Conservation (phyloP, 1,140 invertebrate species). For the Penaeus vannamei region DNA sequence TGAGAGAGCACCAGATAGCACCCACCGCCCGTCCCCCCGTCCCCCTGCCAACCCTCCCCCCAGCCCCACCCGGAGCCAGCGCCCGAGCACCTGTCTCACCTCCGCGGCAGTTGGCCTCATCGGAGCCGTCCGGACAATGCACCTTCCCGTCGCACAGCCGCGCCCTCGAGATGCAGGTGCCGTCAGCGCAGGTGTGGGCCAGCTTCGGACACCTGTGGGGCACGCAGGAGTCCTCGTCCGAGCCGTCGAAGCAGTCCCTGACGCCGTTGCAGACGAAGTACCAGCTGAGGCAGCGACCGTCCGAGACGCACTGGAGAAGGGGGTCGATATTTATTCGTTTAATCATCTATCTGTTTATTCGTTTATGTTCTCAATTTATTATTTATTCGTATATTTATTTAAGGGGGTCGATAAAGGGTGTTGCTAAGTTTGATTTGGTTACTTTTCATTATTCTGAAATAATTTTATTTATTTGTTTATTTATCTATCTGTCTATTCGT, state of each 20-base stretch:
- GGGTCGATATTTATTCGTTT: background rate
- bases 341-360: background rate
- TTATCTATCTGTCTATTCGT: too few species aligned
- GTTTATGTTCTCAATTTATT: background rate
- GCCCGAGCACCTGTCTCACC: background rate
- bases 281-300: conserved; percentile 72
- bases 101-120: conserved; percentile 82
- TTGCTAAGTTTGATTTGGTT: too few species aligned
- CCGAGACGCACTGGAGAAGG: conserved; percentile 70
- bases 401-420: too few species aligned
- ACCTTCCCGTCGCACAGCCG: conserved; percentile 82
- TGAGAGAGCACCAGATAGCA: too few species aligned
- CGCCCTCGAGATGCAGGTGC: conserved; percentile 82
- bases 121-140: conserved; percentile 86
- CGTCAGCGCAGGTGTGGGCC: conserved; percentile 79
- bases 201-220: conserved; percentile 74
- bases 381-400: background rate
- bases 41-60: too few species aligned
- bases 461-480: too few species aligned
- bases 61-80: too few species aligned
- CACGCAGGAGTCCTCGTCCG: conserved; percentile 68
- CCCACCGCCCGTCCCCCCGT: too few species aligned
- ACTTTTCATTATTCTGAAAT: too few species aligned
- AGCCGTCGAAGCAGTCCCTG: conserved; percentile 70
- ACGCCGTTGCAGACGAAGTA: conserved; percentile 72